Base-by-base conservation (phyloP, 2,113 vertebrate species). In the Rhea americana region DNA sequence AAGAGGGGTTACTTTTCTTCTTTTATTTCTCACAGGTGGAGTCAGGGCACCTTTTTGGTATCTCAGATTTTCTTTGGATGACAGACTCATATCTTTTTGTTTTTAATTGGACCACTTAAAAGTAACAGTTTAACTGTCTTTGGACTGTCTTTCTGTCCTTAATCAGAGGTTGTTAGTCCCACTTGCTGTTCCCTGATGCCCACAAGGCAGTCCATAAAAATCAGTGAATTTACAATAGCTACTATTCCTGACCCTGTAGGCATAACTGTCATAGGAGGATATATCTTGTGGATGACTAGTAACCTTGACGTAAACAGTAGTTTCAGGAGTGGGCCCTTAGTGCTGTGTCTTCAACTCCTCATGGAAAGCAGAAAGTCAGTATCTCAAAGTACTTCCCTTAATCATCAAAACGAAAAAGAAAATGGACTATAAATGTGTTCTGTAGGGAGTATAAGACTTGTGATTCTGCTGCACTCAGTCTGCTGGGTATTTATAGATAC, bases 211-310 rank as follows among this genome's bases (percentile, higher is more conserved):
- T 55, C 71, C 59, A 79, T 16, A n/a, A 87, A 84, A 67, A 86
- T 14, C 55, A 32, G 24, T 51, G 47, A 72, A 61, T 79, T 65
- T 56, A 56, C n/a, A 82, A 13, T 7, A 56, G 18, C 37, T 74
- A 74, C 20, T 35, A 25, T 56, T 87, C 35, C 62, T 68, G 25
- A 35, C 6, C 24, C 28, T 28, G 18, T 17, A 43, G 15, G 72
- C 53, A 45, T 43, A n/a, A 22, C 71, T 53, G 45, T n/a, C 19
- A n/a, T 53, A 76, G 62, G 19, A 68, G 26, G 48, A 18, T 80
- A 20, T 4, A 48, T 3, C 12, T 73, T 9, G 78, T 30, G 0
- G 0, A 7, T 35, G 67, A 1, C 7, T 41, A n/a, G 21, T 79
- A 89, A 61, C 6, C 18, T 13, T 32, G 21, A 63, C 11, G 21